These are phyloP conservation scores for Endotricha flammealis DNA, from an alignment of 2,888 invertebrate species.

Conservation along the genomic window DNA sequence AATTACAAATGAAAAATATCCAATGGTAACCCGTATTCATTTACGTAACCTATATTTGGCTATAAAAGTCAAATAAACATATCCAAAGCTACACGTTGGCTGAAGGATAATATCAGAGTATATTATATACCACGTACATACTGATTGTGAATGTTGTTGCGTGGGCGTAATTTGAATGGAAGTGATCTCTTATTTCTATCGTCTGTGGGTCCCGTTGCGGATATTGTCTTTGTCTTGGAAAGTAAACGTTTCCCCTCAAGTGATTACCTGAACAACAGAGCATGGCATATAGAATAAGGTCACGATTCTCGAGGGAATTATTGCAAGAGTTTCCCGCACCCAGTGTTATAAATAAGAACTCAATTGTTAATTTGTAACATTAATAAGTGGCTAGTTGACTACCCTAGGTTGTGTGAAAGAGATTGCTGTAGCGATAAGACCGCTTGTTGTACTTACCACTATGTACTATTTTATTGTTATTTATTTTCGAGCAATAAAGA, in stretches of 20 bases:
- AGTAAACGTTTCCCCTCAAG: constrained; percentile 12
- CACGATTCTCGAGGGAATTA: constrained; percentile 12
- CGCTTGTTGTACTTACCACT: no score
- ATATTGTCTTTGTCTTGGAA: constrained; percentile 11
- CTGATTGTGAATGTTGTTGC: background rate
- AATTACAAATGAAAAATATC: no score
- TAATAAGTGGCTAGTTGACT: no score
- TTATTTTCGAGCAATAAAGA: no score
- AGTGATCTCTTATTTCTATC: constrained; percentile 4
- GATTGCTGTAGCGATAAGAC: no score
- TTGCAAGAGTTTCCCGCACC: background rate
- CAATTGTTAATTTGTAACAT: background rate
- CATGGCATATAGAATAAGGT: constrained; percentile 17
- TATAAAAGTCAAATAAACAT: no score
- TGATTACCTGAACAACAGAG: constrained; percentile 16
- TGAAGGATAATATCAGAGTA: no score
- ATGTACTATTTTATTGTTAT: no score
- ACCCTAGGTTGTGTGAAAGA: no score
- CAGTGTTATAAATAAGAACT: background rate
- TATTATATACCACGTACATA: background rate
- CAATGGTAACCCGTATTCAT: no score
- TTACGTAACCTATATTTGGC: no score
- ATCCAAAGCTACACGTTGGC: no score
- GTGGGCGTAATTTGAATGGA: constrained; percentile 8
- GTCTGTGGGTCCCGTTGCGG: constrained; percentile 10